These are phyloP conservation scores for Brenthis hecate DNA, from an alignment of 2,888 invertebrate species.

Conservation along the genomic window DNA sequence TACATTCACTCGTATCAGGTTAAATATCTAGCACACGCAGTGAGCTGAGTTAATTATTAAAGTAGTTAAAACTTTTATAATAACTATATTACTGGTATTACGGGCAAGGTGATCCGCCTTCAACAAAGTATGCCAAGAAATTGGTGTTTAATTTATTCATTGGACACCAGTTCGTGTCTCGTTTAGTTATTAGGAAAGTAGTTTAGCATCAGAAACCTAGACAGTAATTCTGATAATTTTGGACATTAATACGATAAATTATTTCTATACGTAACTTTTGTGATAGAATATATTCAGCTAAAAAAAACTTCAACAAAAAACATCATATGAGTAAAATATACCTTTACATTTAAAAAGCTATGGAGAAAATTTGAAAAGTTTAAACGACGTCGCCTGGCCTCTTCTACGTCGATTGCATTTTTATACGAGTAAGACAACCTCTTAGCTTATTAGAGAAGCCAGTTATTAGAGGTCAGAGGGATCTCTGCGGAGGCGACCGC, in stretches of 20 bases:
- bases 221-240: background rate
- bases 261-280: background rate
- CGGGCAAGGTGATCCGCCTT: slow-evolving; percentile 72
- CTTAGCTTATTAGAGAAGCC: slow-evolving; percentile 79
- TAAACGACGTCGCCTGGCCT: slow-evolving; percentile 70
- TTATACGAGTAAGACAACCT: slow-evolving; percentile 76
- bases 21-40: background rate
- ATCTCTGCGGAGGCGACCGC: slow-evolving; percentile 65
- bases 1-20: background rate
- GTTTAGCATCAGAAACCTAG: slow-evolving; percentile 56
- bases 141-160: slow-evolving; percentile 79
- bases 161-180: slow-evolving; percentile 67
- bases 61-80: slow-evolving; percentile 45
- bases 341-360: slow-evolving; percentile 69
- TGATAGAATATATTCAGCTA: background rate
- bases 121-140: slow-evolving; percentile 77
- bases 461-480: slow-evolving; percentile 72
- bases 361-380: slow-evolving; percentile 81
- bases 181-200: slow-evolving; percentile 64
- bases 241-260: background rate
- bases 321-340: background rate
- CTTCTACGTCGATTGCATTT: slow-evolving; percentile 75
- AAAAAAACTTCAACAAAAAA: background rate
- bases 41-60: slow-evolving; percentile 23
- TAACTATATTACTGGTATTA: slow-evolving; percentile 64